A percentile compares a stretch with the other conserved stretches of the same genome.
These are phyloP conservation scores for Chaitophorus viminalis DNA, from an alignment of 2,888 invertebrate species.

Conservation along the genomic window DNA sequence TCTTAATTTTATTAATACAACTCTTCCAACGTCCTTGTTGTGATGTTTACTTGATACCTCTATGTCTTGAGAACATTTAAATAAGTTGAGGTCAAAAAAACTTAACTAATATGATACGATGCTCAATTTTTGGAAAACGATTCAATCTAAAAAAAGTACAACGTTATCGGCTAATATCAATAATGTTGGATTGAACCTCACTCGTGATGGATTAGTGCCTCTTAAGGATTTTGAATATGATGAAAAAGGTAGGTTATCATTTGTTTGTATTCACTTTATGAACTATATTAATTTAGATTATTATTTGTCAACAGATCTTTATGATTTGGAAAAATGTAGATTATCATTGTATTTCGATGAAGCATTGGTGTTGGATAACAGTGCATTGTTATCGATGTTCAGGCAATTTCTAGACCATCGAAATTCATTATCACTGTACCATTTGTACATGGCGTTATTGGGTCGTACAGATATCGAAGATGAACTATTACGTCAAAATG, in stretches of 20 bases:
- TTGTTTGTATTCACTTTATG: not conserved
- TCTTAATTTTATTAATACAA: not conserved
- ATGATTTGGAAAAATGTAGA: conserved; percentile 62
- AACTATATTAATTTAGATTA: conserved; percentile 22
- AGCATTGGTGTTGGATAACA: conserved; percentile 56
- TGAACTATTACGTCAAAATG: conserved; percentile 50
- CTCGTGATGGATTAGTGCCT: conserved; percentile 55
- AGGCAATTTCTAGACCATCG: conserved; percentile 62
- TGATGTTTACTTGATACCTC: not conserved
- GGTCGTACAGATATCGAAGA: conserved; percentile 35
- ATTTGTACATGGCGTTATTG: conserved; percentile 50
- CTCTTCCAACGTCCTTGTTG: not conserved
- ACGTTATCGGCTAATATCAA: conserved; percentile 43
- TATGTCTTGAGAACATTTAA: conserved; percentile 9
- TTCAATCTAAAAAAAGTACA: conserved; percentile 60
- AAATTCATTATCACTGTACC: conserved; percentile 46
- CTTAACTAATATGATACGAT: conserved; percentile 69
- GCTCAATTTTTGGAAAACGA: conserved; percentile 83
- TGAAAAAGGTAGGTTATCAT: conserved; percentile 37
- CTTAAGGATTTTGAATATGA: conserved; percentile 59
- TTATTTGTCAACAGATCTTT: conserved; percentile 43
- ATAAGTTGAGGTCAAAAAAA: conserved; percentile 27
- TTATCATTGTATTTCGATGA: conserved; percentile 52
- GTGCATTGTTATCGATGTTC: conserved; percentile 53
- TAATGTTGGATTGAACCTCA: conserved; percentile 29